Evolutionary conservation across 2,888 invertebrate genomes (phyloP), one percentile per base, ranked within the genome.

Genomic region (Heliconius aoede): DNA sequence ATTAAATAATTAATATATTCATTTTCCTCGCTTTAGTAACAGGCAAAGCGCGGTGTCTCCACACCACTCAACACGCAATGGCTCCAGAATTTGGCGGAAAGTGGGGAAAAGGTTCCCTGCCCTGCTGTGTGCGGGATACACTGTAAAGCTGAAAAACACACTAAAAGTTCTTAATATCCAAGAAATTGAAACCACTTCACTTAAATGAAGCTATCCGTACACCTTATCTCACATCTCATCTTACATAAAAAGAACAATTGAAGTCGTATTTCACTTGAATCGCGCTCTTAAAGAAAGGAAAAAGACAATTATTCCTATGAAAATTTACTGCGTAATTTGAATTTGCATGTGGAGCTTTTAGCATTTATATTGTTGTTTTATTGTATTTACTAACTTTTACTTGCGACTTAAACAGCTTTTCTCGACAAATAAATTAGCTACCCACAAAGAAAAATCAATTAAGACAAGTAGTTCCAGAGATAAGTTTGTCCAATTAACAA

Each of bases 291-390:
- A 26, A 26, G 36, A 60, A 60, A 32, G 26, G 36, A 40, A 61
- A 40, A 72, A 28, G 36, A 60, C 72, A 72, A 72, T 72, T 72
- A 72, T 61, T 60, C 26, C 61, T 61, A 61, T 40, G 60, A 72
- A 72, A 72, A 72, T 72, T 61, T 72, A 72, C 26, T 72, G 40
- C 40, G 58, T 60, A 60, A 58, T 40, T 69, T 69, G 55, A 69
- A 55, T 69, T 69, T 69, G 69, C 72, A 61, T 72, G 36, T 72
- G 58, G 18, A 21, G 60, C 36, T 72, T 72, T 61, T 40, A 40
- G 60, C 60, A 36, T 60, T 60, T 71, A 60, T 72, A 36, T 24
- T 60, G 58, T 36, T 60, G 36, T 36, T 72, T 61, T 69, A 30
- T 55, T 69, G 8, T n/a, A n/a, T 30, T n/a, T 28, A 46, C 4